phyloP scores from a whole-genome alignment of 2,888 invertebrate genomes.

The Melinaea marsaeus region DNA sequence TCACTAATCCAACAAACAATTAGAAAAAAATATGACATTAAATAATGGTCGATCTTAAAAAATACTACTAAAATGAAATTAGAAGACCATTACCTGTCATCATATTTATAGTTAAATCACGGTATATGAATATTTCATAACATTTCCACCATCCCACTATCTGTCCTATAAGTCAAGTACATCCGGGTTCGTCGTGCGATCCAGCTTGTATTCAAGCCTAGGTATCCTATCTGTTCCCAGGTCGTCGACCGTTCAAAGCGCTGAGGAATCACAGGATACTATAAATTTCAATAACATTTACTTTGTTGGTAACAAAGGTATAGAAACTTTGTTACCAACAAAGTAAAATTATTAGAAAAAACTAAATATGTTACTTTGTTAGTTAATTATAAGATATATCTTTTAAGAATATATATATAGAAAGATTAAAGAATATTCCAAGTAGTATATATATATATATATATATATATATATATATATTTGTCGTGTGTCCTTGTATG shows the following conservation, averaged over 20 bases:
- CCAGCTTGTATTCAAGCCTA: conserved; percentile 53
- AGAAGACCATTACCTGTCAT: no score
- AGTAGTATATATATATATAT: background rate
- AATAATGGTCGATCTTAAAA: no score
- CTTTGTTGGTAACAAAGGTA: conserved; percentile 31
- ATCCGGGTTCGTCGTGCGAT: conserved; percentile 59
- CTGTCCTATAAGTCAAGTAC: conserved; percentile 37
- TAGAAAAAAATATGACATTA: no score
- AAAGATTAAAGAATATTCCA: no score
- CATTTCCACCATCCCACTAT: conserved; percentile 34
- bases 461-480: background rate
- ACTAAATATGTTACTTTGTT: no score
- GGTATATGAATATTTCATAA: conserved; percentile 22
- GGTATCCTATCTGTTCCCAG: conserved; percentile 65
- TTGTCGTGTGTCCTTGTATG: background rate
- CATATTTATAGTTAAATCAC: background rate
- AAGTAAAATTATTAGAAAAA: no score
- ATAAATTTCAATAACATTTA: conserved; percentile 76
- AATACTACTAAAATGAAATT: no score
- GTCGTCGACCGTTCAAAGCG: conserved; percentile 62
- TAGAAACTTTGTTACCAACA: no score
- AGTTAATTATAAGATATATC: no score
- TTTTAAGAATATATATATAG: no score
- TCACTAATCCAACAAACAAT: no score
- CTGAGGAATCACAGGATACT: conserved; percentile 68